Base-by-base conservation (phyloP, 2,888 invertebrate species). In the Dioctria linearis region DNA sequence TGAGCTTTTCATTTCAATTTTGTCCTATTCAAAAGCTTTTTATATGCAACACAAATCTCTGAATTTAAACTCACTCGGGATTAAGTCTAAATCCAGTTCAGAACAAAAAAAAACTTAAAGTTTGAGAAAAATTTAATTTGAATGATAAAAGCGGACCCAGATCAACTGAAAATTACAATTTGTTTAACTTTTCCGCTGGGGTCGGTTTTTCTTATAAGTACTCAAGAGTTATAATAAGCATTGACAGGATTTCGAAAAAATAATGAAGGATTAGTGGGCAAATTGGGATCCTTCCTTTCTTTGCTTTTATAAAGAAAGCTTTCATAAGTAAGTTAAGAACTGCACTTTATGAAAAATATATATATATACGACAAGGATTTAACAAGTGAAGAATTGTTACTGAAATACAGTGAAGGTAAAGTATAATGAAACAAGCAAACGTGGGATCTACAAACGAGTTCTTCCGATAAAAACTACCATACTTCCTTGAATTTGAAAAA, bases 1-100 rank as follows among this genome's bases (percentile, higher is more conserved):
- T 42, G 59, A 43, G 75, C 59, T 61, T 75, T 57, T 61, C 61
- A 75, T 75, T 75, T 61, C 59, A 61, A 13, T 75, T 25, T 61
- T 57, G 57, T 75, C 37, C 75, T 75, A 59, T 40, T 61, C 59
- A 13, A 51, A 75, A 51, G 51, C 59, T 75, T 75, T 25, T 25
- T 25, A 59, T 59, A 75, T 75, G 75, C 75, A 75, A 75, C 61
- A 75, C 75, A 75, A 75, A 75, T 75, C 75, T 75, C 59, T 42
- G 59, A 25, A 25, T 25, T 59, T 75, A 75, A 75, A 61, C 61
- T 25, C 59, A 75, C 75, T 75, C 43, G 43, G 75, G 75, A 57
- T 75, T 75, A 75, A 75, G 61, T 59, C 59, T 25, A 57, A 75
- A 75, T 75, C 75, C 75, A 13, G 59, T 75, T 40, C 40, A 39